Evolutionary conservation across 2,113 vertebrate genomes (phyloP), one percentile per base, ranked within the genome.

Genomic region (Sclerurus mexicanus): DNA sequence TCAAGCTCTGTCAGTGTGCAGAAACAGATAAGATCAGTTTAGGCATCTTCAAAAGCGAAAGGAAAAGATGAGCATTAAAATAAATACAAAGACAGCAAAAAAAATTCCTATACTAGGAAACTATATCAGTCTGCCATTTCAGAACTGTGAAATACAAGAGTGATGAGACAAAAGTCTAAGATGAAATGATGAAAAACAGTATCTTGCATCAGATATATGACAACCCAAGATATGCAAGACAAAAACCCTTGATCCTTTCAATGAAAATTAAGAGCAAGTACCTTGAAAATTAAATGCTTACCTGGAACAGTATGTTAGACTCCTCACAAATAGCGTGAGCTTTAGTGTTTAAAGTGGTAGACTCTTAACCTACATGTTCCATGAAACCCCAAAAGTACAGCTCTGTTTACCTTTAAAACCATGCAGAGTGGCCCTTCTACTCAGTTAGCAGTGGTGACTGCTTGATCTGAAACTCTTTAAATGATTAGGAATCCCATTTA

Each of bases 351-450:
- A 72, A 68, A 63, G 21, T 27, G 40, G 44, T 21, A 59, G 39
- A 59, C 21, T 82, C 27, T 67, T 46, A 74, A 84, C 23, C 28
- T 66, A 40, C 35, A 14, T 16, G 2, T 68, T 73, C 53, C 74
- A 90, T 3, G 7, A 76, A 50, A 80, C 21, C 68, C 50, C 87
- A 44, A 35, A 85, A 89, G 28, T 60, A 55, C 20, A 92, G 22
- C 49, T 89, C 94, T 97, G 82, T 94, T 95, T 97, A 92, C 93
- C 69, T 95, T 93, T 94, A 90, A 94, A 77, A 95, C 23, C 50
- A 46, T 35, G 50, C 28, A 71, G 33, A 71, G 83, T 63, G 76
- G 69, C 12, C 69, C 52, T 77, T 85, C 72, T 66, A 78, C 89
- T 90, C 85, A 88, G 11, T 66, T 60, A 89, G 46, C 55, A 94